Evolutionary conservation across 2,797 vertebrate genomes (phyloP).

Genomic region (Tragelaphus eurycerus): DNA sequence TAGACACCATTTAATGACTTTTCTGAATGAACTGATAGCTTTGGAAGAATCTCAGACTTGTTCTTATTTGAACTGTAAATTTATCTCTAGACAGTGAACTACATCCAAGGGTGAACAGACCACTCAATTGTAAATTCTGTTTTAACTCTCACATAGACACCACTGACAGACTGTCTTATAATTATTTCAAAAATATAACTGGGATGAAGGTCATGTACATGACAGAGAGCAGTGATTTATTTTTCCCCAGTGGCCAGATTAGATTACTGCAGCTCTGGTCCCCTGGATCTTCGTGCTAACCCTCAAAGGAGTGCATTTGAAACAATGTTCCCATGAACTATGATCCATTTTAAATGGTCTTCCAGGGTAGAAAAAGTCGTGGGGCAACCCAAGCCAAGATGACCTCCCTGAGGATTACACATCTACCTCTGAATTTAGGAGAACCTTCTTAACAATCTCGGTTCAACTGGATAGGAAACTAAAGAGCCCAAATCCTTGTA

Average conservation of each 20-base stretch:
- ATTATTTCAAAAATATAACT: constrained; percentile 81
- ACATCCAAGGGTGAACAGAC: constrained; percentile 48
- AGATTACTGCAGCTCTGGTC: constrained; percentile 57
- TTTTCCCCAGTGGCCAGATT: constrained; percentile 62
- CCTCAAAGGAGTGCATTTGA: neutral
- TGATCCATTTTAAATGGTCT: neutral
- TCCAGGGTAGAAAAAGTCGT: neutral
- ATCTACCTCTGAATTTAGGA: too few relatives aligned
- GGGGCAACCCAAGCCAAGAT: neutral
- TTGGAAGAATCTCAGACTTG: constrained; percentile 47
- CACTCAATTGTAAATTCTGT: constrained; percentile 70
- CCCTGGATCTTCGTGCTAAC: neutral
- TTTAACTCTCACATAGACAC: constrained; percentile 76
- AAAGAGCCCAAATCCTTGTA: neutral
- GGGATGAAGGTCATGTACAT: constrained; percentile 76
- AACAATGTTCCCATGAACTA: neutral
- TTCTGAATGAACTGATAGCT: neutral
- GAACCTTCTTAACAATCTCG: neutral
- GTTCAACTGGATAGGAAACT: neutral
- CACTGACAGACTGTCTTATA: constrained; percentile 69
- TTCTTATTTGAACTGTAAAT: constrained; percentile 32
- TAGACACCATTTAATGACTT: neutral
- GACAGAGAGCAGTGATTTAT: constrained; percentile 78
- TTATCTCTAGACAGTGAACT: constrained; percentile 43
- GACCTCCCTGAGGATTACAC: neutral